Evolutionary conservation across 2,888 invertebrate species (phyloP).

Genomic region (Drosophila paranaensis): DNA sequence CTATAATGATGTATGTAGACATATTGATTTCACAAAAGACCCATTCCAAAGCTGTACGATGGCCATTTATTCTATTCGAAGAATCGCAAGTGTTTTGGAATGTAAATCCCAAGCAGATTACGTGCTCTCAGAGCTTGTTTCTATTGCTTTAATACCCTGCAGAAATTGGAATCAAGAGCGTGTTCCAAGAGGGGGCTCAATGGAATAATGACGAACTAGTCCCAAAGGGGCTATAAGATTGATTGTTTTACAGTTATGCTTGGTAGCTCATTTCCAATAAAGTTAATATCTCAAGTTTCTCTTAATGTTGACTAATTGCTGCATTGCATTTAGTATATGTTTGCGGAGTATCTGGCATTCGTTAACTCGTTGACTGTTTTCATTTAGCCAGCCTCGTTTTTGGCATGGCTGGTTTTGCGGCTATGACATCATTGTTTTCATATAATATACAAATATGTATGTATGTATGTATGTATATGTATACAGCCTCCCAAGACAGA

Average conservation of each 20-base stretch:
- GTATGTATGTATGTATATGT: neutral
- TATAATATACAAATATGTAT: conserved; percentile 25
- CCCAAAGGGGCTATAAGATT: neutral
- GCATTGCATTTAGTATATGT: neutral
- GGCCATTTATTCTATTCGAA: neutral
- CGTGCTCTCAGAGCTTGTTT: conserved; percentile 13
- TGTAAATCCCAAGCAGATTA: conserved; percentile 13
- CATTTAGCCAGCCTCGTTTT: conserved; percentile 14
- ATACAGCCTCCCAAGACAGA: conserved; percentile 53
- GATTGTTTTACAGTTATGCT: neutral
- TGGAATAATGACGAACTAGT: neutral
- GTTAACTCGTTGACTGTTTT: conserved; percentile 1
- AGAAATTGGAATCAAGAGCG: neutral
- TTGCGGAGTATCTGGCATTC: neutral
- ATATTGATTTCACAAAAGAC: conserved; percentile 7
- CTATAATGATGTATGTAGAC: neutral
- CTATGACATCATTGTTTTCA: conserved; percentile 57
- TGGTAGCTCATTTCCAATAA: no score
- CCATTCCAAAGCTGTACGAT: neutral
- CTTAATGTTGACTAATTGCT: neutral
- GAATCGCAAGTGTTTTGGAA: conserved; percentile 15
- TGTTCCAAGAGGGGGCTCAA: neutral
- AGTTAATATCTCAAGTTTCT: neutral
- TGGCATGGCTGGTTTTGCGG: conserved; percentile 28
- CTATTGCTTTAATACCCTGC: conserved; percentile 15